Percentiles rank a stretch among this genome's conserved stretches.
These are phyloP conservation scores for Engystomops pustulosus DNA, from an alignment of 2,113 vertebrate genomes.

Conservation along the genomic window DNA sequence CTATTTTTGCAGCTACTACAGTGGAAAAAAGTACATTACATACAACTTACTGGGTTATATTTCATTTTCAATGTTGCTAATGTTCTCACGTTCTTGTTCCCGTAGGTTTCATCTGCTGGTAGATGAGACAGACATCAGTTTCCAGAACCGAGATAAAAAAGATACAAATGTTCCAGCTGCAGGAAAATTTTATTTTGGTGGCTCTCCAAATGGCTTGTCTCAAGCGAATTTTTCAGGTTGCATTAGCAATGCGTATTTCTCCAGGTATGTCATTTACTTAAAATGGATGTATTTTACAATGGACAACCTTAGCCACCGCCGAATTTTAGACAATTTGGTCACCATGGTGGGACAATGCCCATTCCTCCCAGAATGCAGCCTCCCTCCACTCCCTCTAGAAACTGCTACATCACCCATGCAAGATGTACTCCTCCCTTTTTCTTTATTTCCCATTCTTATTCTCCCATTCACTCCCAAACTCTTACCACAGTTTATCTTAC, in stretches of 20 bases:
- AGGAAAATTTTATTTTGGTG: slow-evolving; percentile 89
- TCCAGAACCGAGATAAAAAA: slow-evolving; percentile 67
- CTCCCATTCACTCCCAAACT: too few species aligned
- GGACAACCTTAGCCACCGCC: too few species aligned
- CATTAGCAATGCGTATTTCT: slow-evolving; percentile 93
- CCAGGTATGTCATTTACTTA: slow-evolving; percentile 74
- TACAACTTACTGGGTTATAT: background rate
- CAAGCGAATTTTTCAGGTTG: slow-evolving; percentile 93
- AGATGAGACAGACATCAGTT: slow-evolving; percentile 85
- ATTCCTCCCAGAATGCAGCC: too few species aligned
- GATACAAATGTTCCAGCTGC: slow-evolving; percentile 64
- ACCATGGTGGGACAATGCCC: too few species aligned
- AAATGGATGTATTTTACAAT: too few species aligned
- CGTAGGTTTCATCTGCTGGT: slow-evolving; percentile 85
- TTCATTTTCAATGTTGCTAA: background rate
- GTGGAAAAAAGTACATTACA: background rate
- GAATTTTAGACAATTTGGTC: too few species aligned
- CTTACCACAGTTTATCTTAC: too few species aligned
- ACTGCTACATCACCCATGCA: too few species aligned
- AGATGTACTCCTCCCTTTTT: too few species aligned
- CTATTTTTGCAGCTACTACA: background rate
- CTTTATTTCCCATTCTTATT: too few species aligned
- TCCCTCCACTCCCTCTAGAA: too few species aligned
- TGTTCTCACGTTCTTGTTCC: slow-evolving; percentile 50
- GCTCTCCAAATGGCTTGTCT: slow-evolving; percentile 78